Base-by-base conservation (phyloP, 2,113 vertebrate genomes). In the Etheostoma spectabile region DNA sequence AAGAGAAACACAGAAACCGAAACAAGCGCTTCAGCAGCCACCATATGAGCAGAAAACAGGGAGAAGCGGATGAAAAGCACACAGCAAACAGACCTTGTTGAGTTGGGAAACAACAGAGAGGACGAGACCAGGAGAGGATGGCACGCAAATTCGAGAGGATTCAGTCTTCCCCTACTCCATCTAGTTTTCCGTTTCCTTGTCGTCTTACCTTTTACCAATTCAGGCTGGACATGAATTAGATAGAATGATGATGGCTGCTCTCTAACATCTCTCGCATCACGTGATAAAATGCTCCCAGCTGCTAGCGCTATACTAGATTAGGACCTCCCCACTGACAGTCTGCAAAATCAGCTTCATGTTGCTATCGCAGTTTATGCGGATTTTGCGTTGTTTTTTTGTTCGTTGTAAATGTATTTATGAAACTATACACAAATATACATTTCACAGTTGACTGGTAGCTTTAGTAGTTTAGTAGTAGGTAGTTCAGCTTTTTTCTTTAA, bases 231-330 rank as follows among this genome's bases (percentile, higher is more conserved):
- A 87, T 92, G 93, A 91, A 92, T 92, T 87, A 75, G 89, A 85
- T 92, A 85, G 90, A 94, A 92, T 90, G 93, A 89, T 88, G 92
- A 95, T 93, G 95, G 93, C 95, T 94, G 92, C 94, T 89, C 92
- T 82, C 87, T 91, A 92, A 90, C 94, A 89, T 90, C 91, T 79
- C 91, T 75, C 61, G 7, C 48, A 59, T 96, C 96, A 96, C 96
- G 94, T 96, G 96, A 92, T 94, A 48, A 92, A 94, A 92, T 86
- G 91, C 94, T 93, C 94, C 91, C 95, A 95, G 95, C 95, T 91
- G 92, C 93, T 30, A 30, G 30, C 30, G 30, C 30, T 88, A 46
- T 66, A 64, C 60, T 27, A 76, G 92, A 91, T 92, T 93, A 89
- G 92, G 89, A 88, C 93, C 94, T 89, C 94, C 93, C 93, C 35